phyloP scores from a whole-genome alignment of 2,113 vertebrate species.

The Mellivora capensis region DNA sequence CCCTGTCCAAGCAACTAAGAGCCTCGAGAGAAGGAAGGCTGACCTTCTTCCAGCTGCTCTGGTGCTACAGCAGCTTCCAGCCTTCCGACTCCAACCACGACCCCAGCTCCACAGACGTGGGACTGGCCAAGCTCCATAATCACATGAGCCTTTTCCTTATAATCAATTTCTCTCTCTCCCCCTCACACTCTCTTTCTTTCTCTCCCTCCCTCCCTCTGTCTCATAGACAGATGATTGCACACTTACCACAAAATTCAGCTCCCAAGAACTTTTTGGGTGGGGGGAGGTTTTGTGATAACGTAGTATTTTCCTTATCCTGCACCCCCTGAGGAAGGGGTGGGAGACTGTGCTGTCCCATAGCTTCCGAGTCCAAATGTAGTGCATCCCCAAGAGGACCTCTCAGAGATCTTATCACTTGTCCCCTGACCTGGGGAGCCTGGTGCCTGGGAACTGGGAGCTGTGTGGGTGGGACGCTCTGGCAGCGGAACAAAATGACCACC shows the following conservation, averaged over 20 bases:
- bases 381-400: neutral
- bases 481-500: rapidly evolving
- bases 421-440: neutral
- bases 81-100: neutral
- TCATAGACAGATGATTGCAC: neutral
- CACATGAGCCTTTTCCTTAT: neutral
- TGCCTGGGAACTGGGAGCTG: neutral
- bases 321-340: neutral
- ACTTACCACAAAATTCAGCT: neutral
- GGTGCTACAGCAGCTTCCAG: neutral
- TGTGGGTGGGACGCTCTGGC: neutral
- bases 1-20: no score
- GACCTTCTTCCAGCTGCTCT: neutral
- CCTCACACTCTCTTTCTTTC: no score
- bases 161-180: neutral
- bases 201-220: neutral
- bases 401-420: neutral
- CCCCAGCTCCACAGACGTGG: neutral
- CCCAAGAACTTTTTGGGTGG: neutral
- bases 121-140: neutral
- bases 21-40: neutral
- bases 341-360: neutral
- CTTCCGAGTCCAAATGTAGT: neutral
- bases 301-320: neutral
- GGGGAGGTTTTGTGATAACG: neutral